Conservation (phyloP, 2,113 vertebrate species). For the Nothobranchius furzeri region DNA sequence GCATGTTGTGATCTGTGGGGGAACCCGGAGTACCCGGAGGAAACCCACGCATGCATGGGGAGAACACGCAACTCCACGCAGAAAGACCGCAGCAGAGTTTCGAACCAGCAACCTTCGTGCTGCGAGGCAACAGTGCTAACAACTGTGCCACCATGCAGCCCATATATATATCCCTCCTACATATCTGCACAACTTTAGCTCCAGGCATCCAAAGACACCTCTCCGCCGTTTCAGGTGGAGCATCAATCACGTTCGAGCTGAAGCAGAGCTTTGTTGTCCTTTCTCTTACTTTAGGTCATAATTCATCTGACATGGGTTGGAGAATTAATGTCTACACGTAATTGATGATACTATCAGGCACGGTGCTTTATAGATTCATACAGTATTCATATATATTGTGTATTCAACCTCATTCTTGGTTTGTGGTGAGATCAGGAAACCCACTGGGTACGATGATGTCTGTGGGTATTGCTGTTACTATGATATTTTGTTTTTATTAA, state of each 20-base stretch:
- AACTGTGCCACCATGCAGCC: no score
- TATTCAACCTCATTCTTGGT: constrained; percentile 29
- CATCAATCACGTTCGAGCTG: constrained; percentile 31
- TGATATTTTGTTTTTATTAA: neutral
- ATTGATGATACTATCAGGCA: constrained; percentile 57
- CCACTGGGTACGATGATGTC: constrained; percentile 5
- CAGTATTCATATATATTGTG: constrained; percentile 57
- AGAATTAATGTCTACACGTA: constrained; percentile 36
- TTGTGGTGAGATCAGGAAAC: constrained; percentile 32
- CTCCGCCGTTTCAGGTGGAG: neutral
- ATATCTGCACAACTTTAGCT: neutral
- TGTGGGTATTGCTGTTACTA: constrained; percentile 38
- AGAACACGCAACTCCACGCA: no score
- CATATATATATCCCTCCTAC: neutral
- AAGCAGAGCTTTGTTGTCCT: constrained; percentile 24
- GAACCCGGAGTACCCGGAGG: no score
- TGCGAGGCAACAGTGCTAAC: no score
- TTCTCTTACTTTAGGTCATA: constrained; percentile 26
- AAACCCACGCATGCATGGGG: no score
- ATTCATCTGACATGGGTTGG: constrained; percentile 26
- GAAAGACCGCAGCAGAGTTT: no score
- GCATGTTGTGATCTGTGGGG: no score
- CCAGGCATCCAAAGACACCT: constrained; percentile 1
- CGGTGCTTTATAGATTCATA: constrained; percentile 56
- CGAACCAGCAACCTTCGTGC: no score